Evolutionary conservation across 2,113 vertebrate species (phyloP).

Genomic region (Vulpes lagopus): DNA sequence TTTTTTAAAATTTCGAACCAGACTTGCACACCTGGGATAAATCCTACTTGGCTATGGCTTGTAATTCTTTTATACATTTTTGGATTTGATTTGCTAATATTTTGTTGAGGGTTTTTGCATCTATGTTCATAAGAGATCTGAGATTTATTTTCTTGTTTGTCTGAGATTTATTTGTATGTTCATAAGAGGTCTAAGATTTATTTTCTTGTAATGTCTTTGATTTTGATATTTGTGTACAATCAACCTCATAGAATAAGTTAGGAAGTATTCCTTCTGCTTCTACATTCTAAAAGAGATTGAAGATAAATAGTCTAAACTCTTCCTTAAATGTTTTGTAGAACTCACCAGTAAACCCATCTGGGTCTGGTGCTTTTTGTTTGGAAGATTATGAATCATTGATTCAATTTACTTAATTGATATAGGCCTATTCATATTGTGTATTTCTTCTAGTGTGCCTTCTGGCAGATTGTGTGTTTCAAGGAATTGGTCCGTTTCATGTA

Average conservation of each 20-base stretch:
- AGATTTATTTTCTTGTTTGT: neutral
- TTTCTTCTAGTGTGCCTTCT: neutral
- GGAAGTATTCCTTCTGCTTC: neutral
- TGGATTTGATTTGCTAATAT: neutral
- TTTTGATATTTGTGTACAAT: neutral
- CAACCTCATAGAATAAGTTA: neutral
- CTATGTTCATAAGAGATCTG: neutral
- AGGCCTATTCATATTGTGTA: neutral
- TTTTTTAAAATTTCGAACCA: neutral
- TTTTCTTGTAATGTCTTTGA: neutral
- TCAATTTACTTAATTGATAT: neutral
- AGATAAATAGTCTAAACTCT: neutral
- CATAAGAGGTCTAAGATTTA: neutral
- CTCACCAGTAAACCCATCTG: neutral
- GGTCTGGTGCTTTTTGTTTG: neutral
- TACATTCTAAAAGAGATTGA: neutral
- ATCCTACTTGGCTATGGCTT: neutral
- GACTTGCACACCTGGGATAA: neutral
- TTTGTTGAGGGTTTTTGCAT: neutral
- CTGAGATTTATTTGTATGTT: neutral
- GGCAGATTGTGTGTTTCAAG: neutral
- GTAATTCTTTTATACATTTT: neutral
- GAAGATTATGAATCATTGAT: neutral
- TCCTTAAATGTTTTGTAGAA: neutral
- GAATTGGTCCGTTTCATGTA: neutral